Evolutionary conservation across 2,888 invertebrate species (phyloP), one percentile per base, ranked within the genome.

Genomic region (Chrysomela aeneicollis): DNA sequence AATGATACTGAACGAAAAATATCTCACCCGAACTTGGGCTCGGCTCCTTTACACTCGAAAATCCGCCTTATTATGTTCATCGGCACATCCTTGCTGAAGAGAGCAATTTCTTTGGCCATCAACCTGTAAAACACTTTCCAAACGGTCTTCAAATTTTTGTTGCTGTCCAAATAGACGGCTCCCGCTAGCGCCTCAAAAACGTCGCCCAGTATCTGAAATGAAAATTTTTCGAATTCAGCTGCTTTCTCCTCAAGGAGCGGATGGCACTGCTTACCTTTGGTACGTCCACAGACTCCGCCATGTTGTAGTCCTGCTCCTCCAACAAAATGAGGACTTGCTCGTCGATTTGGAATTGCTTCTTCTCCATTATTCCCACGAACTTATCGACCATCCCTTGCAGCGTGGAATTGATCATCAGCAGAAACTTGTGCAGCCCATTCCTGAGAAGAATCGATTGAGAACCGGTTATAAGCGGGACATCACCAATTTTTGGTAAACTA

Each of bases 171-270:
- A 82, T 88, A 97, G n/a, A 97, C 88, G 0, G 97, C 98, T 0
- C 95, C 98, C 18, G 92, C 89, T 0, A 97, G 77, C 0, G 98
- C 92, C 82, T 99, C 98, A 81, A 97, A 93, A 42, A 98, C 84
- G 82, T 98, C 98, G 10, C 98, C 97, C 32, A 99, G 86, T 0
- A 91, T 90, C 82, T 82, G 61, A 46, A 73, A 72, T 6, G 35
- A 12, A 35, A 10, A 6, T 10, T 12, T n/a, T n/a, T n/a, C n/a
- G n/a, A n/a, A n/a, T n/a, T n/a, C n/a, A n/a, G n/a, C n/a, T n/a
- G n/a, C n/a, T n/a, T n/a, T n/a, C n/a, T n/a, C n/a, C n/a, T n/a
- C n/a, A n/a, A n/a, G n/a, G n/a, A n/a, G n/a, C n/a, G n/a, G n/a
- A n/a, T n/a, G n/a, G n/a, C n/a, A n/a, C n/a, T n/a, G 42, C 18